Base-by-base conservation (phyloP, 2,797 vertebrate genomes). In the Hypotaenidia philippensis region DNA sequence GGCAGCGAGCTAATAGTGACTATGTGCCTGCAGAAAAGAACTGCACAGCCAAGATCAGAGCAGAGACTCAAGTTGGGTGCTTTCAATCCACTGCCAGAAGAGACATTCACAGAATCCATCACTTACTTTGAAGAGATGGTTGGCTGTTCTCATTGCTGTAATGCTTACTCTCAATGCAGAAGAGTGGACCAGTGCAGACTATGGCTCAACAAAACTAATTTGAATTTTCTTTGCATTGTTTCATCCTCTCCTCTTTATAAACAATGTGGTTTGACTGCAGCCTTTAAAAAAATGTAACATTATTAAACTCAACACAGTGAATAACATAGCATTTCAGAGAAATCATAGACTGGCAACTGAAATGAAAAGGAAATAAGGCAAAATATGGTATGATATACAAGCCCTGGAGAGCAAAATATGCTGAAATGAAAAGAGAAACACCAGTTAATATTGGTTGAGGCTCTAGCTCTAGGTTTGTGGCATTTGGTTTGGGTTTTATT, bases 141-240 rank as follows among this genome's bases (percentile, higher is more conserved):
- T 87, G 53, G 10, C 41, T 81, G 1, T 17, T 71, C 25, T 20
- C 18, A 45, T 18, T 55, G 27, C 69, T 77, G 47, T n/a, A 7
- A 20, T 34, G 60, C n/a, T 77, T 56, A 4, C 14, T 17, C 49
- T 29, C 38, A 59, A 49, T 17, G 45, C 44, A 53, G 53, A n/a
- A 50, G 13, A 5, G 8, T 3, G 26, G 23, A n/a, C 13, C 53
- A 59, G 50, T 27, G 25, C 25, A 40, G 17, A n/a, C 18, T 4
- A 4, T 1, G 2, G 14, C 45, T 29, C 2, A 0, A 60, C 41
- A 82, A 38, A 69, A 34, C 23, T 40, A 34, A 41, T 47, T 13
- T 44, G 6, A 23, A 36, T 85, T 76, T 40, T 19, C 32, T 56
- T 5, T 50, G 23, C 18, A 10, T 22, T 32, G 3, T 26, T 32